Evolutionary conservation across 2,888 invertebrate genomes (phyloP).

Genomic region (Drosophila gaucha): DNA sequence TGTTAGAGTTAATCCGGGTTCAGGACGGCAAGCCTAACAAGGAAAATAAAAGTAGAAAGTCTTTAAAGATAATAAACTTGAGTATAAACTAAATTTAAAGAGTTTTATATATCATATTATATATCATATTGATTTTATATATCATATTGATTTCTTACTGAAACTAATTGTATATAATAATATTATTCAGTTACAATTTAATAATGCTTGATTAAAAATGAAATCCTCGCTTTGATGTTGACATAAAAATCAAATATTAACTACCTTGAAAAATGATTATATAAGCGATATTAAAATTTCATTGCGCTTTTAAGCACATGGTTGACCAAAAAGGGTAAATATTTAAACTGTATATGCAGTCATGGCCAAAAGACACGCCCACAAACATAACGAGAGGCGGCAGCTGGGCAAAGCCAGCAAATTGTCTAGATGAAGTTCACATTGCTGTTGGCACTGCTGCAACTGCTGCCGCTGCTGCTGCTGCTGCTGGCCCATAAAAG

Average conservation of each 20-base stretch:
- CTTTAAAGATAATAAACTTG: not conserved
- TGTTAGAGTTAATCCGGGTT: not conserved
- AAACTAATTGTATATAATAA: too few relatives aligned
- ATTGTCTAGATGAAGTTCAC: conserved; percentile 73
- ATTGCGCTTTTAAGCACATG: conserved; percentile 12
- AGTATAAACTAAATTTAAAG: too few relatives aligned
- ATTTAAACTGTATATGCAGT: conserved; percentile 2
- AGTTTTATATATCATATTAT: too few relatives aligned
- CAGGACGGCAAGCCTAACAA: not conserved
- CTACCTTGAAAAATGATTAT: not conserved
- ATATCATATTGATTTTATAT: too few relatives aligned
- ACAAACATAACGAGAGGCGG: conserved; percentile 7
- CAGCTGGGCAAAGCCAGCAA: conserved; percentile 44
- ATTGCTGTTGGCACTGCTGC: not conserved
- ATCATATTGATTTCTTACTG: too few relatives aligned
- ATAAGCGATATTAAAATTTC: conserved; percentile 6
- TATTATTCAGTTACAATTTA: not conserved
- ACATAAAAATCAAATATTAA: not conserved
- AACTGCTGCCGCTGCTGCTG: not conserved
- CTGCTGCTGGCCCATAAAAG: conserved; percentile 61
- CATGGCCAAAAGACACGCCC: not conserved
- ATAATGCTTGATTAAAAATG: not conserved
- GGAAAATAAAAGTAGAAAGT: not conserved
- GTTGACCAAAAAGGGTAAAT: conserved; percentile 16
- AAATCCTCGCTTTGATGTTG: not conserved